Evolutionary conservation across 2,113 vertebrate species (phyloP), one percentile per base, ranked within the genome.

Genomic region (Xiphorhynchus elegans): DNA sequence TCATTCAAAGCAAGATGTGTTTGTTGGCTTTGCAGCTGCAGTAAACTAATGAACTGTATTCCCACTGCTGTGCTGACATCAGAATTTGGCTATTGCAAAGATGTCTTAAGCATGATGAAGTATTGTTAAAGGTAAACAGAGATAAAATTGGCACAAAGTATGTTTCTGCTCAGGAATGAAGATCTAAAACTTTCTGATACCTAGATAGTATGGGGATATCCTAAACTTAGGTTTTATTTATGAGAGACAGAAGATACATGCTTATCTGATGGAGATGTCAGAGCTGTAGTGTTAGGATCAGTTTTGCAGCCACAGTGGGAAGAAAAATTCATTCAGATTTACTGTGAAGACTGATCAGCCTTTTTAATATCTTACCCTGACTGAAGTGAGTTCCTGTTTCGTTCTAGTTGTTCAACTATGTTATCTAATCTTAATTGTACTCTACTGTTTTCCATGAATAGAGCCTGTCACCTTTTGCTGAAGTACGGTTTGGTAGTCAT

Each of bases 1-100:
- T 90, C 69, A 70, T 28, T 93, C 68, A 74, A 59, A 95, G 79
- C 87, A 55, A 1, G 52, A 56, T 66, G 75, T 55, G 55, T 80
- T 93, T 85, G 63, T 72, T 88, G 87, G 84, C 68, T 77, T 55
- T 90, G 82, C 82, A 90, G 87, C 95, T 94, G 93, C 79, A 86
- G 75, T 74, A 77, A 84, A 56, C 87, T 84, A 70, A 80, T 77
- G 92, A 95, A 72, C 72, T 77, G 17, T 96, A 88, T 93, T 95
- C 93, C 85, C 13, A 20, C 42, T 77, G 78, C 70, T 94, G 11
- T 90, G 75, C 70, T 96, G 87, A 90, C 72, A 63, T 86, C 79
- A 94, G 59, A 87, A 35, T 77, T 90, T 95, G 95, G 68, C 88
- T 92, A 40, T 80, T 90, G 59, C 81, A 70, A 67, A 94, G 58